Conservation (phyloP, 2,888 invertebrate genomes). For the Ichneumoninae sp. region DNA sequence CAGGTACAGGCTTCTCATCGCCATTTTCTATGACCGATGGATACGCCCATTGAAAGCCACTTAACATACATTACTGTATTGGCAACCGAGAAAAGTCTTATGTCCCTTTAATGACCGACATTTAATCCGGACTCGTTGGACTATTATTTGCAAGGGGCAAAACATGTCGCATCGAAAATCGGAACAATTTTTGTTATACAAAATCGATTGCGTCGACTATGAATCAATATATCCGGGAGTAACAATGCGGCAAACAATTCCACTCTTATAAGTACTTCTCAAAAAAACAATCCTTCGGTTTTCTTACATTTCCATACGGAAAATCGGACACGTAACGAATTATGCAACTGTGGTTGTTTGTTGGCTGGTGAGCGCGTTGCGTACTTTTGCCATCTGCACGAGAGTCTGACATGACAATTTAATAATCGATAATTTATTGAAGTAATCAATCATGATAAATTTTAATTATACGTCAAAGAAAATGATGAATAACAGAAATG, state of each 20-base stretch:
- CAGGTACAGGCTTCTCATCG: background rate
- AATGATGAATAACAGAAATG: background rate
- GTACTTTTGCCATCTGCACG: background rate
- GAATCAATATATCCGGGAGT: background rate
- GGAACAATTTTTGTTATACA: too few species aligned
- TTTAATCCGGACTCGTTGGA: background rate
- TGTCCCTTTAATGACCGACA: background rate
- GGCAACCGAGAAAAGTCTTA: background rate
- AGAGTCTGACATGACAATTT: background rate
- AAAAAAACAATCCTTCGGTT: background rate
- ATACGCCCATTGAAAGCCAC: conserved; percentile 32
- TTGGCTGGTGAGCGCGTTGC: background rate
- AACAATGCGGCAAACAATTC: background rate
- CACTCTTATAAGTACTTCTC: background rate
- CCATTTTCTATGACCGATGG: conserved; percentile 29
- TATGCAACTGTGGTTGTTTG: conserved; percentile 6
- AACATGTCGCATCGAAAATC: background rate
- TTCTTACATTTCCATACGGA: too few species aligned
- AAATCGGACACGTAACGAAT: background rate
- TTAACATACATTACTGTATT: background rate
- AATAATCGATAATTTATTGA: background rate
- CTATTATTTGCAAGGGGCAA: background rate
- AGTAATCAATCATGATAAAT: background rate
- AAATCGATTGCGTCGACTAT: background rate
- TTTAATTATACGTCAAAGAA: background rate